Evolutionary conservation across 2,888 invertebrate species (phyloP), one percentile per base, ranked within the genome.

Genomic region (Hypselothyrea guttata): DNA sequence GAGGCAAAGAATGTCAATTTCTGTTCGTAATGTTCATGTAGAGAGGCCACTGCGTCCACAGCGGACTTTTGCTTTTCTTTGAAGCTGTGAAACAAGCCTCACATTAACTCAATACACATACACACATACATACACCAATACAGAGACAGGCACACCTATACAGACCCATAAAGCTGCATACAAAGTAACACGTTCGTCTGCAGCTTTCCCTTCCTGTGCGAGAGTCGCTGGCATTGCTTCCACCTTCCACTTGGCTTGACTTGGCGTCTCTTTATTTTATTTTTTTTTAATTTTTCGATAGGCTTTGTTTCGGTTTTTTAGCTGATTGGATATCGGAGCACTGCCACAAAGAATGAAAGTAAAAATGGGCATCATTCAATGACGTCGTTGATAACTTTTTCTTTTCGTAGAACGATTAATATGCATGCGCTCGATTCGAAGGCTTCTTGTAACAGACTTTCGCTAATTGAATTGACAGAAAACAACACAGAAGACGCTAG

Each of bases 141-240:
- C 38, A 66, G 33, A 45, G 8, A 34, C 16, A 13, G 9, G 27
- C 35, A 46, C 42, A 54, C 30, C 22, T 7, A 38, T 28, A 45
- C 37, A 33, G 22, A 34, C 40, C 4, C 49, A 54, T 30, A 44
- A 37, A 41, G 49, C 11, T 51, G 53, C 62, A 65, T 41, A 58
- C 49, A 65, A 62, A 60, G 70, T 64, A 59, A 64, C 63, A 71
- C 64, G 59, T 64, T 69, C 62, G 58, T 64, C 62, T 74, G 56
- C 67, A 83, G 86, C 88, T 87, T 87, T 87, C 87, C 88, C 85
- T 88, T 87, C 87, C 85, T 85, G 87, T 81, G 82, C 75, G 76
- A 64, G 69, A 74, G 74, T 51, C 55, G 65, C 45, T 60, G 51
- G 62, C 55, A 62, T 42, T 35, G 59, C 75, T 58, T 68, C 58